Percentiles rank a stretch among this genome's conserved stretches.
These are phyloP conservation scores for Blastomussa wellsi DNA, from an alignment of 92 coral and sea anemone genomes.

Conservation along the genomic window DNA sequence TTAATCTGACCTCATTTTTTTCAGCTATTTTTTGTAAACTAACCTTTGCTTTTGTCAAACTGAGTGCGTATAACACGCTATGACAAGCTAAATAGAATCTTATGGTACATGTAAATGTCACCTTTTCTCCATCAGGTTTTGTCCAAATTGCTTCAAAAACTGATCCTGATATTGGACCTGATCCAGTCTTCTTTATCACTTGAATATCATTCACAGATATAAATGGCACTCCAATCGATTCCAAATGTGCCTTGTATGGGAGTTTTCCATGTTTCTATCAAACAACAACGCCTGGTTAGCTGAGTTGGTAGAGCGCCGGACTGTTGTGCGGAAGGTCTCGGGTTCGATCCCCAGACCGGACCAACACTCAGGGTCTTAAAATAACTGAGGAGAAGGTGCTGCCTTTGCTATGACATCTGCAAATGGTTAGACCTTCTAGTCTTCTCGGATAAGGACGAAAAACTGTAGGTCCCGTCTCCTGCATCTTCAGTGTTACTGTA, in stretches of 20 bases:
- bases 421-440: no score
- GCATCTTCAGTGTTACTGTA: no score
- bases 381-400: no score
- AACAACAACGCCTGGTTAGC: not conserved
- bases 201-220: slow-evolving; percentile 55
- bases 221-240: slow-evolving; percentile 48
- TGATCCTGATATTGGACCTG: slow-evolving; percentile 70
- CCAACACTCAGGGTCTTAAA: no score
- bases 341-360: no score
- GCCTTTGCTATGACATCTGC: no score
- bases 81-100: not conserved
- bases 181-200: slow-evolving; percentile 38
- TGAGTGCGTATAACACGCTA: not conserved
- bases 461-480: no score
- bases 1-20: not conserved
- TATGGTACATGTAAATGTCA: not conserved
- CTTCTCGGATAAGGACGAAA: no score
- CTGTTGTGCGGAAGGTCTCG: no score
- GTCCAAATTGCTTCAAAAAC: slow-evolving; percentile 63
- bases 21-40: not conserved
- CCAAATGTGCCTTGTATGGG: slow-evolving; percentile 19
- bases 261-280: slow-evolving; percentile 30
- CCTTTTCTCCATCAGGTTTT: slow-evolving; percentile 59
- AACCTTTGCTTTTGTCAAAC: not conserved
- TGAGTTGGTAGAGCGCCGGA: no score